Evolutionary conservation across 1,140 invertebrate genomes (phyloP).

Genomic region (Drosophila nigrodunni): DNA sequence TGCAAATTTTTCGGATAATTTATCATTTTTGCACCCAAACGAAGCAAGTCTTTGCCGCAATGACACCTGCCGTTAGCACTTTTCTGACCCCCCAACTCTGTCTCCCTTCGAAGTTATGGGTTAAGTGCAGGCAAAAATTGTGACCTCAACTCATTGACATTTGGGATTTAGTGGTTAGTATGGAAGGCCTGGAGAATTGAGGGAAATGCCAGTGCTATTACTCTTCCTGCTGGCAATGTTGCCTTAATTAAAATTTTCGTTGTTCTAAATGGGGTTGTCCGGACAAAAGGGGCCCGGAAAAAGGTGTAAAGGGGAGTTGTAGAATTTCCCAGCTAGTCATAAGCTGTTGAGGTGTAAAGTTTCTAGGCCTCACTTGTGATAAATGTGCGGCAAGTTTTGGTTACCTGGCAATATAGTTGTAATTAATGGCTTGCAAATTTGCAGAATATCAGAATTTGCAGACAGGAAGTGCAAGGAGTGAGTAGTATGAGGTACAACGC

Average conservation of each 20-base stretch:
- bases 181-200: background rate
- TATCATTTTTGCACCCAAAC: slow-evolving; percentile 65
- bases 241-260: slow-evolving; percentile 77
- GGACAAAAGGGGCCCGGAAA: background rate
- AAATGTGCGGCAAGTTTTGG: slow-evolving; percentile 33
- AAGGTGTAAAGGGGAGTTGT: background rate
- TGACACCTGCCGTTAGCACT: slow-evolving; percentile 67
- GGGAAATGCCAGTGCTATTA: slow-evolving; percentile 15
- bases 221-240: slow-evolving; percentile 24
- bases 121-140: slow-evolving; percentile 63
- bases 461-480: slow-evolving; percentile 1
- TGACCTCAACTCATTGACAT: slow-evolving; percentile 77
- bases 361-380: slow-evolving; percentile 43
- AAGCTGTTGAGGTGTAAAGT: slow-evolving; percentile 44
- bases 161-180: slow-evolving; percentile 61
- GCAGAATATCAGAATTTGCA: slow-evolving; percentile 23
- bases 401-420: slow-evolving; percentile 9
- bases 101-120: slow-evolving; percentile 49
- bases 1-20: slow-evolving; percentile 77
- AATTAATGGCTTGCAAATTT: slow-evolving; percentile 50
- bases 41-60: slow-evolving; percentile 30
- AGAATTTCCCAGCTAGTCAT: slow-evolving; percentile 9
- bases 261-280: slow-evolving; percentile 43
- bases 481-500: too few relatives aligned
- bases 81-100: slow-evolving; percentile 16